Conservation (phyloP, 2,888 invertebrate species). For the Catocala fraxini region DNA sequence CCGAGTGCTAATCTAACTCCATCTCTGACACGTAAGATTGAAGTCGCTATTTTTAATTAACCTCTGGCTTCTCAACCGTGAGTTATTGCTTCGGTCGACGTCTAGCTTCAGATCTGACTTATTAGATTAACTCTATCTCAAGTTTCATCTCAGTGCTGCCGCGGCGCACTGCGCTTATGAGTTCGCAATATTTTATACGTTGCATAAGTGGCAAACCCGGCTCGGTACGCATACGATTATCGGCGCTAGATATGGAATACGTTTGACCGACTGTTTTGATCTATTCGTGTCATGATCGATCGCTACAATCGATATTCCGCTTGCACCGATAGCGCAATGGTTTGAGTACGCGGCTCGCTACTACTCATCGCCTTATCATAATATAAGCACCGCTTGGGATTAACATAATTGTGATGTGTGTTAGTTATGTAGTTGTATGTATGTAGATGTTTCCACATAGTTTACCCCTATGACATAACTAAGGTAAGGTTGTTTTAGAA, state of each 20-base stretch:
- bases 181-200: constrained; percentile 82
- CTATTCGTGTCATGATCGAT: constrained; percentile 67
- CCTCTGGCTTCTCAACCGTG: constrained; percentile 83
- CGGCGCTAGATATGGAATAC: constrained; percentile 69
- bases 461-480: too few relatives aligned
- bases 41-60: constrained; percentile 88
- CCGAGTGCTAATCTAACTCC: constrained; percentile 74
- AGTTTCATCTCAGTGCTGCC: constrained; percentile 76
- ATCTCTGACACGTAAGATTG: constrained; percentile 80
- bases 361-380: too few relatives aligned
- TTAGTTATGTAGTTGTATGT: too few relatives aligned
- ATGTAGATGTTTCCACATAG: too few relatives aligned
- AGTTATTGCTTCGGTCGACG: constrained; percentile 83
- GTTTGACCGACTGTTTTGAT: constrained; percentile 72
- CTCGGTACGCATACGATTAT: constrained; percentile 73
- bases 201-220: constrained; percentile 73
- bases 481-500: too few relatives aligned
- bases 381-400: too few relatives aligned
- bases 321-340: constrained; percentile 7
- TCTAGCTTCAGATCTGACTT: constrained; percentile 84
- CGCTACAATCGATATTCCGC: constrained; percentile 52
- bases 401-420: too few relatives aligned
- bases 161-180: constrained; percentile 71
- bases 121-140: constrained; percentile 85
- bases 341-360: too few relatives aligned